Evolutionary conservation across 2,113 vertebrate species (phyloP).

Genomic region (Chionodraco myersi): DNA sequence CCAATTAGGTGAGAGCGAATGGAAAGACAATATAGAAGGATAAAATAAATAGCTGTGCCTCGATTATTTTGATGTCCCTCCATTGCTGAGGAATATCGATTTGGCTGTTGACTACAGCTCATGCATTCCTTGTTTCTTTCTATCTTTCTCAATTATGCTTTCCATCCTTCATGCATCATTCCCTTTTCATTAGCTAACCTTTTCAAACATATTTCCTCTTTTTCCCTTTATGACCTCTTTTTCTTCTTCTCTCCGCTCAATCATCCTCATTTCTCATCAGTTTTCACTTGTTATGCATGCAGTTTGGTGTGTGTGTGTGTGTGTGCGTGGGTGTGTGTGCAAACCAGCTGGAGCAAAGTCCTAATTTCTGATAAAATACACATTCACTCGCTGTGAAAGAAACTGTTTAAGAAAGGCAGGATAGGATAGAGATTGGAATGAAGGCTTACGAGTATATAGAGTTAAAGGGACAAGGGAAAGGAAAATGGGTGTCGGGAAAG

Average conservation of each 20-base stretch:
- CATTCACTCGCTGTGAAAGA: neutral
- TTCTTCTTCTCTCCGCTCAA: neutral
- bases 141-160: neutral
- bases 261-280: conserved; percentile 5
- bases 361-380: neutral
- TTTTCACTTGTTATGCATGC: conserved; percentile 9
- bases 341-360: conserved; percentile 2
- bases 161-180: neutral
- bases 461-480: neutral
- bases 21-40: neutral
- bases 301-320: neutral
- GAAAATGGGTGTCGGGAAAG: neutral
- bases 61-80: neutral
- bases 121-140: neutral
- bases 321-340: neutral
- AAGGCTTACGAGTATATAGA: neutral
- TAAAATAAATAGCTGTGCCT: neutral
- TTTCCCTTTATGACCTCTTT: neutral
- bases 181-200: neutral
- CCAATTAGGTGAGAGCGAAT: neutral
- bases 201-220: neutral
- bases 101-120: neutral
- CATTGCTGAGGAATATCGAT: neutral
- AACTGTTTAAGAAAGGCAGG: neutral
- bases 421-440: neutral